A percentile compares a stretch with the other conserved stretches of the same genome.
phyloP scores from a whole-genome alignment of 2,888 invertebrate genomes.

The Lamellibrachia columna region DNA sequence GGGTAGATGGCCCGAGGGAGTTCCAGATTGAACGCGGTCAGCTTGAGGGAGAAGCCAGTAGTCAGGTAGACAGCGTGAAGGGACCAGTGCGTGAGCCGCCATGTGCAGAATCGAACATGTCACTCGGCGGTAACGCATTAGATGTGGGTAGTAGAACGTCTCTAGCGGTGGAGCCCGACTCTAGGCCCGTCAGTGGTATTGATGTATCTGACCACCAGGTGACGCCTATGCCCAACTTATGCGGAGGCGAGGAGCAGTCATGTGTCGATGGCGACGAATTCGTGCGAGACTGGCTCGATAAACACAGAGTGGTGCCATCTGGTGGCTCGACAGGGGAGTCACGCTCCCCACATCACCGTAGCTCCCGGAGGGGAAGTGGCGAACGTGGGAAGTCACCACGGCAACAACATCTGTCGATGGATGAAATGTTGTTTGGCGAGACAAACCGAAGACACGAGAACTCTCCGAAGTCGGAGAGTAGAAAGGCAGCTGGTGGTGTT shows the following conservation, averaged over 20 bases:
- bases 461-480: neutral
- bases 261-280: constrained; percentile 47
- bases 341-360: neutral
- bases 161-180: constrained; percentile 28
- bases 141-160: constrained; percentile 24
- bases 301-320: constrained; percentile 45
- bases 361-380: neutral
- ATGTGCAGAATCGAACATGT: neutral
- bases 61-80: constrained; percentile 28
- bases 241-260: constrained; percentile 9
- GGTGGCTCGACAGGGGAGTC: neutral
- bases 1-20: constrained; percentile 62
- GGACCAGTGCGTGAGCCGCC: constrained; percentile 13
- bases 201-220: constrained; percentile 20
- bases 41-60: constrained; percentile 18
- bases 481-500: neutral
- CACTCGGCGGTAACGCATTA: neutral
- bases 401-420: neutral
- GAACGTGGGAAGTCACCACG: neutral
- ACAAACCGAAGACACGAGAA: neutral
- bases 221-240: constrained; percentile 6
- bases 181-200: constrained; percentile 29
- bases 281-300: constrained; percentile 62
- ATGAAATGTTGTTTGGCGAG: neutral
- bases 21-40: constrained; percentile 27